Conservation (phyloP, 1,140 invertebrate genomes). For the Heliconius hermathena region DNA sequence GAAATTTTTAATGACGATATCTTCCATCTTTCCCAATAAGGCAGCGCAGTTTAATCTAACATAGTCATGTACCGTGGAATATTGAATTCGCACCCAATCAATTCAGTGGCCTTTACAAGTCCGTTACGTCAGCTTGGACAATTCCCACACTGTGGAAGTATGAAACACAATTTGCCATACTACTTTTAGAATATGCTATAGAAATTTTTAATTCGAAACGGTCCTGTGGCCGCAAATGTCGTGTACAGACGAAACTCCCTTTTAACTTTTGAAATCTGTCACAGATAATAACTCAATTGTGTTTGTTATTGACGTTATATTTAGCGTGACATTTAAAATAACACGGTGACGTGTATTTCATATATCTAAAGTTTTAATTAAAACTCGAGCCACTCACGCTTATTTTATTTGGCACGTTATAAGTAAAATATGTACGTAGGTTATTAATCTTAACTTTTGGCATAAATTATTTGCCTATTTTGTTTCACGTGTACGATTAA, state of each 20-base stretch:
- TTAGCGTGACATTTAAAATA: conserved; percentile 18
- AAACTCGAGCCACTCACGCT: neutral
- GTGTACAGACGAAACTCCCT: conserved; percentile 50
- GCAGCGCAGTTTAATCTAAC: conserved; percentile 6
- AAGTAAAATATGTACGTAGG: neutral
- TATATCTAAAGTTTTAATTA: conserved; percentile 9
- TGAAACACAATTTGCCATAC: conserved; percentile 49
- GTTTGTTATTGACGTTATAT: conserved; percentile 32
- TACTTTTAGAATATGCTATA: conserved; percentile 45
- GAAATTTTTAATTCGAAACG: conserved; percentile 62
- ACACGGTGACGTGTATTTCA: neutral
- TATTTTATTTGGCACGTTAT: conserved; percentile 7
- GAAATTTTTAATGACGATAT: neutral
- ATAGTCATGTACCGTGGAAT: conserved; percentile 18
- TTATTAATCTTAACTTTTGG: neutral
- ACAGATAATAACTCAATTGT: conserved; percentile 5
- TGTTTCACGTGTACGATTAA: neutral
- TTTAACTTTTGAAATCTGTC: conserved; percentile 46
- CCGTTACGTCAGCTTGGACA: conserved; percentile 45
- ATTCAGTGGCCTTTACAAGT: conserved; percentile 37
- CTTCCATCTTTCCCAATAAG: conserved; percentile 5
- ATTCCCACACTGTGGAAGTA: conserved; percentile 45
- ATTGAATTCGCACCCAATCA: conserved; percentile 41
- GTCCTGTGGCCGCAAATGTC: conserved; percentile 49
- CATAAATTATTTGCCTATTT: conserved; percentile 1